A percentile compares a stretch with the other conserved stretches of the same genome.
These are phyloP conservation scores for Nephotettix cincticeps DNA, from an alignment of 1,140 invertebrate species.

Conservation along the genomic window DNA sequence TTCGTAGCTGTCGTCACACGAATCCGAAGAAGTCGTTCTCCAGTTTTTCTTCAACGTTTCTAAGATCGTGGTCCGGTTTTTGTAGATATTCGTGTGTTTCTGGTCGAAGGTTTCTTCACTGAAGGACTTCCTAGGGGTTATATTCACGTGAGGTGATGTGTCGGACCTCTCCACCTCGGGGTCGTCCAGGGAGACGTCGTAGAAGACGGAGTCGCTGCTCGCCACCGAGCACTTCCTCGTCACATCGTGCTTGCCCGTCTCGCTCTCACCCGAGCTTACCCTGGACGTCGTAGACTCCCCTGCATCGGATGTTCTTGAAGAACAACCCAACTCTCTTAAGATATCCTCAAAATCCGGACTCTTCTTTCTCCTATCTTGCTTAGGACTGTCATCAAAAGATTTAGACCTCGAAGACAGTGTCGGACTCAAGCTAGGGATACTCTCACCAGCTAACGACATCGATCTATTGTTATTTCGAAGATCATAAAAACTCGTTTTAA, in stretches of 20 bases:
- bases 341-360: constrained; percentile 9
- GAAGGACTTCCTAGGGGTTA: not conserved
- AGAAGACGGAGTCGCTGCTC: not conserved
- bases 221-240: not conserved
- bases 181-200: not conserved
- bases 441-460: too few relatives aligned
- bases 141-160: not conserved
- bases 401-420: too few relatives aligned
- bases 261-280: not conserved
- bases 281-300: not conserved
- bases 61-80: too few relatives aligned
- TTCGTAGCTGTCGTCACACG: not conserved
- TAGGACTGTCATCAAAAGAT: too few relatives aligned
- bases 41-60: too few relatives aligned
- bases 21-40: not conserved
- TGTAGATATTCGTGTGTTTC: not conserved
- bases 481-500: too few relatives aligned
- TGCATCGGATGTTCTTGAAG: not conserved
- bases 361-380: not conserved
- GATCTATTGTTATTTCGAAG: too few relatives aligned
- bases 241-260: not conserved
- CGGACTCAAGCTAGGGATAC: too few relatives aligned
- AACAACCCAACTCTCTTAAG: not conserved
- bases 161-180: not conserved
- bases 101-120: not conserved